phyloP scores from a whole-genome alignment of 2,888 invertebrate genomes.

The Drosophila subsilvestris region DNA sequence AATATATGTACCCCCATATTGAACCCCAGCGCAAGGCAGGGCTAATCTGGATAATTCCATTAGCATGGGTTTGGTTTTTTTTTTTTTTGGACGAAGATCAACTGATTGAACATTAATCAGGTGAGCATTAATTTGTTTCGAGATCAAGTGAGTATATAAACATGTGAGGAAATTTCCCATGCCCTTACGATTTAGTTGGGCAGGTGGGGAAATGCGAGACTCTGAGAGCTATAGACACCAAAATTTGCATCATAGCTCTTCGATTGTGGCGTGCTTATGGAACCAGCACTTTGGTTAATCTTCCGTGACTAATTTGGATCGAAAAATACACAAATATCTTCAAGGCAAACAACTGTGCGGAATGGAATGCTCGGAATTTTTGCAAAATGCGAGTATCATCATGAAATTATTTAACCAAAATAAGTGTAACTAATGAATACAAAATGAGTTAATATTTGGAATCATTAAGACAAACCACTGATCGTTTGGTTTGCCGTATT shows the following conservation, averaged over 20 bases:
- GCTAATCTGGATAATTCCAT: slow-evolving; percentile 46
- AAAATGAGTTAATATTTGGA: slow-evolving; percentile 1
- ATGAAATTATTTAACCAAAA: no score
- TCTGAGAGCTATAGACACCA: no score
- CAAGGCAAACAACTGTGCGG: background rate
- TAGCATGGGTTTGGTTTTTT: slow-evolving; percentile 17
- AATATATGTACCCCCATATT: slow-evolving; percentile 21
- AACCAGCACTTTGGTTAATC: background rate
- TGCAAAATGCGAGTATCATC: background rate
- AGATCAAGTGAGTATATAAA: slow-evolving; percentile 6
- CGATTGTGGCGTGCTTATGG: background rate
- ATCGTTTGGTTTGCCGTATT: background rate
- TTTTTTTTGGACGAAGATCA: slow-evolving; percentile 16
- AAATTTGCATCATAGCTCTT: background rate
- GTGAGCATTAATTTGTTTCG: slow-evolving; percentile 5
- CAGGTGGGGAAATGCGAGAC: no score
- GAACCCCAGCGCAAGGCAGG: slow-evolving; percentile 13
- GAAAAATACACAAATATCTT: background rate
- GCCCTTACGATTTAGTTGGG: background rate
- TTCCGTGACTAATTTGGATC: background rate
- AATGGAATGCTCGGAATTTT: background rate
- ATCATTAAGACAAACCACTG: background rate
- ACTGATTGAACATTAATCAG: slow-evolving; percentile 34
- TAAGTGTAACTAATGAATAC: background rate
- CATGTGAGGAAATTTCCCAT: slow-evolving; percentile 2